Evolutionary conservation across 2,113 vertebrate genomes (phyloP), one percentile per base, ranked within the genome.

Genomic region (Amphilophus citrinellus): DNA sequence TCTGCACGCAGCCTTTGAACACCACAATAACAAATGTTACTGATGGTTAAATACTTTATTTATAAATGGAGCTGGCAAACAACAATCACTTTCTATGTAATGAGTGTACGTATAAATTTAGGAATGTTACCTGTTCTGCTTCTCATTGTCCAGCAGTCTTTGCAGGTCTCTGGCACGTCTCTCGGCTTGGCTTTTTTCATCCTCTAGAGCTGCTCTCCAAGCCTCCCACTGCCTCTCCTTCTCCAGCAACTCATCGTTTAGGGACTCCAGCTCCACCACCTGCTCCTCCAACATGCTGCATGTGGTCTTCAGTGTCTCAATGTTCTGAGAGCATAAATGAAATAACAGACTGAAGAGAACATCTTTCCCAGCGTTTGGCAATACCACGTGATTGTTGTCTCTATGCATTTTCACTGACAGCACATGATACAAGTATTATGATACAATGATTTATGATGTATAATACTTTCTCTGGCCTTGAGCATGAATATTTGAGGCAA

Each of bases 231-330:
- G 98, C 15, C 98, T 95, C 94, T 99, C 98, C 76, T 99, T 99
- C 89, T 99, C 98, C 89, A 99, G 89, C 63, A 99, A 95, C 93
- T 99, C 98, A 0, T 99, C 98, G 1, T 99, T 99, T 82, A 99
- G 94, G 50, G 97, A 97, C 95, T 99, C 98, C 93, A 99, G 93
- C 88, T 99, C 98, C 96, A 99, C 97, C 91, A 99, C 98, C 96
- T 99, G 98, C 92, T 99, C 98, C 89, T 99, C 98, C 94, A 99
- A 94, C 98, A 99, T 99, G 14, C 98, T 99, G 94, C 98, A 99
- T 0, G 98, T 99, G 78, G 98, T 99, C 96, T 99, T 99, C 95
- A 99, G 96, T 22, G 98, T 99, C 96, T 99, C 98, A 91, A 99
- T 98, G 87, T 98, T 99, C 98, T 99, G 95, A 89, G 93, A 96